Base-by-base conservation (phyloP, 1,140 invertebrate genomes). In the Colletes gigas region DNA sequence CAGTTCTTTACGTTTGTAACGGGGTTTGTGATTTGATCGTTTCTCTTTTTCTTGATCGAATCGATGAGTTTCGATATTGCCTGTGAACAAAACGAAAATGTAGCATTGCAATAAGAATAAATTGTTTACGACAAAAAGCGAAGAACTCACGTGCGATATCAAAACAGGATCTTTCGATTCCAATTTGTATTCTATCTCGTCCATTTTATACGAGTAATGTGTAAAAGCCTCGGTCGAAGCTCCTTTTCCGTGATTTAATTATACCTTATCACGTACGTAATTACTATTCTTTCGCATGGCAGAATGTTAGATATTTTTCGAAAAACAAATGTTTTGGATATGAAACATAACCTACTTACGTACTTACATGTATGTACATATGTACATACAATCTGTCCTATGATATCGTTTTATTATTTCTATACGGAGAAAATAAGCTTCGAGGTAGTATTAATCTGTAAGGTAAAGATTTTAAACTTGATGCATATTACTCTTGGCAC, bases 141-240 rank as follows among this genome's bases (percentile, higher is more conserved):
- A 41, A 66, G 14, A 81, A 90, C 86, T 92, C 78, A 92, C 91
- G 67, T 92, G 88, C 8, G 90, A 89, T 85, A 91, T 87, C 15
- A 92, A 87, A 67, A 88, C 83, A 52, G 91, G 86, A 85, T 91
- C 90, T 12, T 80, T 83, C 21, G 90, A 88, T 71, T 78, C 69
- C 55, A 92, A 83, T 83, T 92, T 92, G 62, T 88, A 88, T 57
- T 91, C 88, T 50, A 91, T 88, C 76, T 90, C 89, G 6, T 91
- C 88, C 91, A 92, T 92, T 9, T 68, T 68, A 69, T 44, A 21
- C 39, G 9, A 50, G 15, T 8, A 63, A 55, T 69, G 15, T 30
- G 30, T 30, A 30, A 2, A 30, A 30, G 69, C n/a, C 41, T 12
- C 47, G 9, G 12, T n/a, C 78, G 3, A 50, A 44, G 14, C 7